Percentiles rank a stretch among this genome's conserved stretches.
Evolutionary conservation across 1,140 invertebrate species (phyloP).

Genomic region (Physella acuta): DNA sequence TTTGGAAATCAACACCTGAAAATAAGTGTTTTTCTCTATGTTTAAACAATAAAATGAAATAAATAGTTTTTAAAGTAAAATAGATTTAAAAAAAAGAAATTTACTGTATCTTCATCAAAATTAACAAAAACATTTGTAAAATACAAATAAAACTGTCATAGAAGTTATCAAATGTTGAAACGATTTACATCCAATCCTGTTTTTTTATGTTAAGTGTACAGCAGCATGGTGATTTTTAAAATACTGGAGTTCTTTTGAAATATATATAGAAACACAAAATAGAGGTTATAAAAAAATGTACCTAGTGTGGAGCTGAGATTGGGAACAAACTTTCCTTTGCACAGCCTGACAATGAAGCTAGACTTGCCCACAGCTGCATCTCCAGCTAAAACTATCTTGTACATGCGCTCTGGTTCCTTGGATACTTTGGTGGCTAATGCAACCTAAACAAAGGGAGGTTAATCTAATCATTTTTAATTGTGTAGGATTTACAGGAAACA

Average conservation of each 20-base stretch:
- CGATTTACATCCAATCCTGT: too few species aligned
- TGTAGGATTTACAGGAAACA: too few species aligned
- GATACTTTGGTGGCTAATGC: conserved; percentile 22
- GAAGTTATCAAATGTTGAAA: too few species aligned
- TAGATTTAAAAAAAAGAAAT: background rate
- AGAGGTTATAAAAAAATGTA: too few species aligned
- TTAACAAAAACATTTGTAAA: background rate
- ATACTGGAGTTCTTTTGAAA: too few species aligned
- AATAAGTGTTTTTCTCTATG: too few species aligned
- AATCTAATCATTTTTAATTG: too few species aligned
- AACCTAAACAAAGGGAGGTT: background rate
- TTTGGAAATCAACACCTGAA: conserved; percentile 70
- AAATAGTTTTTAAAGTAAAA: background rate
- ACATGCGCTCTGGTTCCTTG: conserved; percentile 65
- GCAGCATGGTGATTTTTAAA: too few species aligned
- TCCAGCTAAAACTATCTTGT: conserved; percentile 70
- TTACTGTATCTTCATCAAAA: background rate
- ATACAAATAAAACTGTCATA: background rate
- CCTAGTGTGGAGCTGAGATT: conserved; percentile 69
- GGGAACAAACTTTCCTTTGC: conserved; percentile 66
- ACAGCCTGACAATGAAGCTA: conserved; percentile 69
- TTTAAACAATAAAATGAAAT: background rate
- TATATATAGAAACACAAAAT: too few species aligned
- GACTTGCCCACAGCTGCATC: conserved; percentile 73
- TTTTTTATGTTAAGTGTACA: too few species aligned